phyloP scores from a whole-genome alignment of 2,113 vertebrate genomes.

The Myodes glareolus region DNA sequence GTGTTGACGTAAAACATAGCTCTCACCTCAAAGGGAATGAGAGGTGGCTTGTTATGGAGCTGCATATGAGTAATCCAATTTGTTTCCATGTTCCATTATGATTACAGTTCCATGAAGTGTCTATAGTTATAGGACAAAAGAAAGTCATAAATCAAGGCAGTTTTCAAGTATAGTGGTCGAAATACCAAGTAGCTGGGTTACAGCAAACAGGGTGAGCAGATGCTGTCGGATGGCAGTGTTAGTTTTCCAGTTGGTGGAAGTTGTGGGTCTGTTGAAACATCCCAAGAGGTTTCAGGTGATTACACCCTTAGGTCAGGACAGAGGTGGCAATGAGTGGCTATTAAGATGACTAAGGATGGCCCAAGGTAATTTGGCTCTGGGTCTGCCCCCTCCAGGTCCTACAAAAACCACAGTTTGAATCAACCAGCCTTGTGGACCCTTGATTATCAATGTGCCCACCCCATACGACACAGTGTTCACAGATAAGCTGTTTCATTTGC shows the following conservation, averaged over 20 bases:
- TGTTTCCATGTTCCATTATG: not conserved
- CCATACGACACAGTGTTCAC: not conserved
- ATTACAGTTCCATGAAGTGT: not conserved
- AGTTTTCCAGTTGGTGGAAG: not conserved
- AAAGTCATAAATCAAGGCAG: not conserved
- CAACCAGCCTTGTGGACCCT: not conserved
- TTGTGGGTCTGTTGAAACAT: not conserved
- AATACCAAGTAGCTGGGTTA: not conserved
- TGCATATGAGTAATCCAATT: not conserved
- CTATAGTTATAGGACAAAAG: not conserved
- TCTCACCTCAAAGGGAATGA: not conserved
- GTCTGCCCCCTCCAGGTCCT: not conserved
- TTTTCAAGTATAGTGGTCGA: not conserved
- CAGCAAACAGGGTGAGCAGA: not conserved
- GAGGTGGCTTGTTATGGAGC: not conserved
- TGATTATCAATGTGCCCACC: too few species aligned
- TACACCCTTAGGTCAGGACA: not conserved
- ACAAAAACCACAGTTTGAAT: not conserved
- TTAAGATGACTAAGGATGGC: not conserved
- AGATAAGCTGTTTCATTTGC: slow-evolving; percentile 31
- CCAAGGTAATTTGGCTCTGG: not conserved
- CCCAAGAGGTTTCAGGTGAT: not conserved
- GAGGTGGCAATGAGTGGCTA: not conserved
- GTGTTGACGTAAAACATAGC: not conserved
- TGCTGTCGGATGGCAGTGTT: not conserved